Conservation (phyloP, 2,888 invertebrate genomes). For the Pristionchus mayeri region DNA sequence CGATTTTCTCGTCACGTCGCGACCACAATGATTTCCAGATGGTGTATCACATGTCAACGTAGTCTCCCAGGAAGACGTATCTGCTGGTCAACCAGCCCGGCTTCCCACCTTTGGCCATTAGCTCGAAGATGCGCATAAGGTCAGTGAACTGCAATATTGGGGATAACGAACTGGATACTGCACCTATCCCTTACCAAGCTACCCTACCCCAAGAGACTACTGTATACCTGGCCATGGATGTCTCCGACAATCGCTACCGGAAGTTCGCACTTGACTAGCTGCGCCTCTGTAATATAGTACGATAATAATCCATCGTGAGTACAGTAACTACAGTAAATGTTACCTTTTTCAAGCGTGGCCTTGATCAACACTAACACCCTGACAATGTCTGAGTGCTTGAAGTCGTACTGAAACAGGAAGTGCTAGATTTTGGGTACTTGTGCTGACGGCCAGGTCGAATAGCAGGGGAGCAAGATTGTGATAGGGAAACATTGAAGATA, state of each 20-base stretch:
- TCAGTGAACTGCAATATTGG: neutral
- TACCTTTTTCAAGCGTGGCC: no score
- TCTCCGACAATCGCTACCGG: constrained; percentile 1
- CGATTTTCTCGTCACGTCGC: no score
- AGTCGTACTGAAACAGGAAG: no score
- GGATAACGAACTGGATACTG: neutral
- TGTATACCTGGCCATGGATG: constrained; percentile 13
- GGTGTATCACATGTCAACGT: constrained; percentile 30
- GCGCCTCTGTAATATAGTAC: neutral
- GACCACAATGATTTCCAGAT: no score
- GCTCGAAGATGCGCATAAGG: neutral
- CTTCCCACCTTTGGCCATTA: neutral
- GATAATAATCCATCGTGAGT: no score
- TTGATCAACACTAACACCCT: no score
- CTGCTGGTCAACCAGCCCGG: neutral
- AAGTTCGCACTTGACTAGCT: neutral
- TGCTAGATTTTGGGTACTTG: no score
- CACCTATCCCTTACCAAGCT: neutral
- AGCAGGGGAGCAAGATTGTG: no score
- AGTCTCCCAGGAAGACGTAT: constrained; percentile 29
- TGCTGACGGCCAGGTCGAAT: no score
- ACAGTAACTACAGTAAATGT: no score
- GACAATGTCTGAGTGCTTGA: no score
- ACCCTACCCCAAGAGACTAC: neutral
- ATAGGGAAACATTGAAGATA: no score